These are phyloP conservation scores for Tricholauxania praeusta DNA, from an alignment of 2,888 invertebrate genomes.

Conservation along the genomic window DNA sequence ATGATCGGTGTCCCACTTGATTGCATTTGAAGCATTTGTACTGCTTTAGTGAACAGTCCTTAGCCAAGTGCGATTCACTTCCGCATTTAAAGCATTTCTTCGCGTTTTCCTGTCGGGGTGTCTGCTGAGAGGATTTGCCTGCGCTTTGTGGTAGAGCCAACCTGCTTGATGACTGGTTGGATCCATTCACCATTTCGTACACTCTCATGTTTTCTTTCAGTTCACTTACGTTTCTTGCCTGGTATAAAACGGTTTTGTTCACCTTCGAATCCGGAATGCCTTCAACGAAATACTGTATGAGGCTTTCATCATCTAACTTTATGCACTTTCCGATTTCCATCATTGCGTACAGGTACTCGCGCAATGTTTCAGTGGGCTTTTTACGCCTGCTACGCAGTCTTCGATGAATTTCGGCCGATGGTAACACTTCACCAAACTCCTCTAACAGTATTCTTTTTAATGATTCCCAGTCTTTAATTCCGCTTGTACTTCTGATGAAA, in stretches of 20 bases:
- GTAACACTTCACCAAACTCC: not conserved
- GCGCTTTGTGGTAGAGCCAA: not conserved
- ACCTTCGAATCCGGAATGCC: conserved; percentile 34
- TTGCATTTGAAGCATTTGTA: conserved; percentile 5
- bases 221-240: conserved; percentile 24
- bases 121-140: not conserved
- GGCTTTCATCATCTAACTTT: conserved; percentile 37
- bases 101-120: not conserved
- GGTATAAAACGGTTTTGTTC: conserved; percentile 39
- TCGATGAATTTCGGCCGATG: conserved; percentile 40
- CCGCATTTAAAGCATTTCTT: conserved; percentile 18
- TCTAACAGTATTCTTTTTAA: not conserved
- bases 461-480: conserved; percentile 27
- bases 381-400: conserved; percentile 35
- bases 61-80: not conserved
- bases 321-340: conserved; percentile 37
- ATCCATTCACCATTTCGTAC: conserved; percentile 38
- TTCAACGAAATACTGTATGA: conserved; percentile 40
- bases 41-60: conserved; percentile 1
- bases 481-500: conserved; percentile 1
- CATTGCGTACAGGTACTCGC: conserved; percentile 39
- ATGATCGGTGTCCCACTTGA: conserved; percentile 4
- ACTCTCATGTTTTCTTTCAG: conserved; percentile 35
- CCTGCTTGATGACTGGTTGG: conserved; percentile 11
- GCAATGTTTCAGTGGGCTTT: conserved; percentile 23